Base-by-base conservation (phyloP, 2,797 vertebrate genomes). In the Oryzias dopingdopingensis region DNA sequence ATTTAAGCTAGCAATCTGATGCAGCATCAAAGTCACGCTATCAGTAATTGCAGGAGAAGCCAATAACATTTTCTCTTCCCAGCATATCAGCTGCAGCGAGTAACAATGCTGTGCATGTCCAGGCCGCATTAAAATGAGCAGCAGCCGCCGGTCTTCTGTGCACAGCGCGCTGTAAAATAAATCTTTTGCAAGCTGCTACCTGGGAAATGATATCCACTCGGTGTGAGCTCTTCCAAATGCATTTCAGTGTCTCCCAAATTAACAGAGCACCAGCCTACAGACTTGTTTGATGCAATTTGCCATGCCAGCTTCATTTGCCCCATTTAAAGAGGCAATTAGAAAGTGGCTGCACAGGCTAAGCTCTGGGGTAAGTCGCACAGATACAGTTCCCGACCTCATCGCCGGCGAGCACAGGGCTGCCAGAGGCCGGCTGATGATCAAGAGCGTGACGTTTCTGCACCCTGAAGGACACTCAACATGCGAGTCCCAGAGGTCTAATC, bases 281-380 rank as follows among this genome's bases (percentile, higher is more conserved):
- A 79, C 83, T 77, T 90, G 81, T 86, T 85, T 86, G 84, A 90
- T 54, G 56, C 80, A 77, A 76, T 90, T 86, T 76, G 80, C 88
- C 85, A 88, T 78, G 84, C 83, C 84, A 82, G 80, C 79, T 86
- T 87, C 83, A 86, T 89, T 89, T 88, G 81, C 80, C 76, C 79
- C 14, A 62, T 89, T 84, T 82, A 86, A 83, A 80, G 76, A 70
- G 23, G 75, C 88, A 89, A 85, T 88, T 87, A 89, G 79, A 69
- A 77, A 73, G 74, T 70, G 79, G 74, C 77, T 67, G 59, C 77
- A 59, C 56, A 45, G 78, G 84, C 72, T 57, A 75, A 48, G 81
- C 87, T 77, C 79, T 68, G 70, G 82, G 87, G 83, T 83, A 88
- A 86, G 85, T 89, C 88, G 81, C 72, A 67, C 59, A 59, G 75